Evolutionary conservation across 2,113 vertebrate genomes (phyloP).

Genomic region (Lathamus discolor): DNA sequence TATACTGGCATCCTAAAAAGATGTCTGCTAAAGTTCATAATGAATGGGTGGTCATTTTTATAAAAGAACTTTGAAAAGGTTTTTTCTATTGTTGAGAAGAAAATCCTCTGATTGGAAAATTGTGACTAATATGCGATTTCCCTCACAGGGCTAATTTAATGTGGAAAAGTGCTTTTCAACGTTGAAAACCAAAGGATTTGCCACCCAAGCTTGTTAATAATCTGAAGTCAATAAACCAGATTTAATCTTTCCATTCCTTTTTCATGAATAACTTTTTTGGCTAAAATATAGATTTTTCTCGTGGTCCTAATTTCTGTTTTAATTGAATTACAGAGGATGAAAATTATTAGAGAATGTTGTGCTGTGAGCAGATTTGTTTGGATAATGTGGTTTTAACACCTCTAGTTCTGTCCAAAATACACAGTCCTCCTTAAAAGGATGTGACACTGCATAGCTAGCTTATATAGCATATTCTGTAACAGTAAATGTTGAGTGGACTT

Average conservation of each 20-base stretch:
- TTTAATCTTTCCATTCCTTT: conserved; percentile 41
- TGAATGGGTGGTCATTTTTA: conserved; percentile 11
- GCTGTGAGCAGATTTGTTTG: conserved; percentile 51
- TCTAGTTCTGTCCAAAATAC: conserved; percentile 31
- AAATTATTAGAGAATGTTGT: conserved; percentile 51
- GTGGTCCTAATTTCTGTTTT: conserved; percentile 34
- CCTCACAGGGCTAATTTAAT: conserved; percentile 36
- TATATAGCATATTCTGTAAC: neutral
- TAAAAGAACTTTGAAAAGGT: conserved; percentile 8
- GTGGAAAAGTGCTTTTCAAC: conserved; percentile 1
- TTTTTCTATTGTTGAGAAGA: conserved; percentile 39
- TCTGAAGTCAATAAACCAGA: conserved; percentile 33
- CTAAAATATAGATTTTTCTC: conserved; percentile 37
- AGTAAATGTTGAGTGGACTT: neutral
- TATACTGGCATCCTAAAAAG: neutral
- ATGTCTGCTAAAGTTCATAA: neutral
- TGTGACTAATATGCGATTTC: conserved; percentile 17
- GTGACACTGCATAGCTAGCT: neutral
- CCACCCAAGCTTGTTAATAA: neutral
- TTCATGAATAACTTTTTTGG: conserved; percentile 20
- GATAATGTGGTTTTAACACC: conserved; percentile 48
- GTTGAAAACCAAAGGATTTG: conserved; percentile 19
- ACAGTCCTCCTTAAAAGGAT: conserved; percentile 41
- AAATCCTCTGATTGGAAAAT: conserved; percentile 27
- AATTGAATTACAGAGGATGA: conserved; percentile 44